phyloP scores from a whole-genome alignment of 1,140 invertebrate genomes.

The Drosophila carrolli region DNA sequence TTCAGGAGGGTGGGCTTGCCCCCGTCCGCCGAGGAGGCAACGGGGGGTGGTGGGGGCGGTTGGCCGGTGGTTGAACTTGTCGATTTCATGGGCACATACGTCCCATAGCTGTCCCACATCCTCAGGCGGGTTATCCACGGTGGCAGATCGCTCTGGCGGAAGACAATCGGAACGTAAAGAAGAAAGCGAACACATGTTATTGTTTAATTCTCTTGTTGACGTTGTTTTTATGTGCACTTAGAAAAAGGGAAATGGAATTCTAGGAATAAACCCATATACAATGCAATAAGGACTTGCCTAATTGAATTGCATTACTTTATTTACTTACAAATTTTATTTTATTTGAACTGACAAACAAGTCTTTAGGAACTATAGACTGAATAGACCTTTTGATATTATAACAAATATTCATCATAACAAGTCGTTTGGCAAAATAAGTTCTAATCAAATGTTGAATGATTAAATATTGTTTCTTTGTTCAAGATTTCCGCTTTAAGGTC shows the following conservation, averaged over 20 bases:
- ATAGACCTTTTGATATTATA: too few species aligned
- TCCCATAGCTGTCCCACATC: constrained; percentile 87
- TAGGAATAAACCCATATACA: too few species aligned
- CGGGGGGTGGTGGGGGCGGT: constrained; percentile 76
- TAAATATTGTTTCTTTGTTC: too few species aligned
- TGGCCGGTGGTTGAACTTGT: constrained; percentile 78
- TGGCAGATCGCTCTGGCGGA: constrained; percentile 74
- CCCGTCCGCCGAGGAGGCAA: constrained; percentile 71
- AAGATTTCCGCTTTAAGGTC: too few species aligned
- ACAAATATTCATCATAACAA: too few species aligned
- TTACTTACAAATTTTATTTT: too few species aligned
- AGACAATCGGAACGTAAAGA: constrained; percentile 1
- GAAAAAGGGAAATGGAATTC: constrained; percentile 1
- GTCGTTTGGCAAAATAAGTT: too few species aligned
- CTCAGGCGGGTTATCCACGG: constrained; percentile 86
- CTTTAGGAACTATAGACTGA: too few species aligned
- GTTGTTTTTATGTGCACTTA: constrained; percentile 38
- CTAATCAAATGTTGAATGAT: too few species aligned
- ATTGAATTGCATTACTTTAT: too few species aligned
- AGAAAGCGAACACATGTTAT: constrained; percentile 37
- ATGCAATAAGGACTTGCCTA: too few species aligned
- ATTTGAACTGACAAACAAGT: too few species aligned
- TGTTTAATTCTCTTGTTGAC: constrained; percentile 67
- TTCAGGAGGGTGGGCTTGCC: constrained; percentile 72
- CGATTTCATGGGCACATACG: constrained; percentile 79